Evolutionary conservation across 2,888 invertebrate species (phyloP).

Genomic region (Drosophila mercatorum): DNA sequence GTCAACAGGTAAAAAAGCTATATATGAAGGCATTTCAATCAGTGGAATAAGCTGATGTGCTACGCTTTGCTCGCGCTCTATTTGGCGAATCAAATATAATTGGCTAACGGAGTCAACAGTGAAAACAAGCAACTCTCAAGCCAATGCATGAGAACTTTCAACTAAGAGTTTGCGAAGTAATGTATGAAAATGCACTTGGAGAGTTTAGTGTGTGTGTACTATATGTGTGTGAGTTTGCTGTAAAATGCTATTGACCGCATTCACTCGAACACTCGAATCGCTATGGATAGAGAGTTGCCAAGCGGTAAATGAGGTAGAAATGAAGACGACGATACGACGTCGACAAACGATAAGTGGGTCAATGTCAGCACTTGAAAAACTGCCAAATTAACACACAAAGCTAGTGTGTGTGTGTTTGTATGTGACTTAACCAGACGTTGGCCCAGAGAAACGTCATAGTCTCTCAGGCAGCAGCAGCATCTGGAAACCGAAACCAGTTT

Average conservation of each 20-base stretch:
- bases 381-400: constrained; percentile 71
- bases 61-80: too few species aligned
- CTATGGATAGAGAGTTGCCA: constrained; percentile 38
- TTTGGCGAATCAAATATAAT: background rate
- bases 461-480: constrained; percentile 19
- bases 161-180: background rate
- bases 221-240: constrained; percentile 17
- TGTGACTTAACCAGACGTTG: constrained; percentile 41
- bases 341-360: constrained; percentile 74
- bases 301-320: constrained; percentile 60
- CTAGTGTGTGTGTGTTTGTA: constrained; percentile 2
- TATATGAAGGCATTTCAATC: background rate
- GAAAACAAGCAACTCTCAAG: constrained; percentile 15
- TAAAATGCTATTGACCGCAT: constrained; percentile 72
- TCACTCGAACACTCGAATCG: constrained; percentile 48
- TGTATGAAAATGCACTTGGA: constrained; percentile 10
- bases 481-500: constrained; percentile 62
- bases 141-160: constrained; percentile 10
- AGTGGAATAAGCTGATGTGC: background rate
- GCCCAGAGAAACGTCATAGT: constrained; percentile 43
- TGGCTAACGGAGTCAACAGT: constrained; percentile 13
- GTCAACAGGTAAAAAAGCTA: background rate
- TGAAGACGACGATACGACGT: constrained; percentile 44
- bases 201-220: background rate
- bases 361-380: constrained; percentile 80